Evolutionary conservation across 2,888 invertebrate genomes (phyloP).

Genomic region (Scaptomyza parva): DNA sequence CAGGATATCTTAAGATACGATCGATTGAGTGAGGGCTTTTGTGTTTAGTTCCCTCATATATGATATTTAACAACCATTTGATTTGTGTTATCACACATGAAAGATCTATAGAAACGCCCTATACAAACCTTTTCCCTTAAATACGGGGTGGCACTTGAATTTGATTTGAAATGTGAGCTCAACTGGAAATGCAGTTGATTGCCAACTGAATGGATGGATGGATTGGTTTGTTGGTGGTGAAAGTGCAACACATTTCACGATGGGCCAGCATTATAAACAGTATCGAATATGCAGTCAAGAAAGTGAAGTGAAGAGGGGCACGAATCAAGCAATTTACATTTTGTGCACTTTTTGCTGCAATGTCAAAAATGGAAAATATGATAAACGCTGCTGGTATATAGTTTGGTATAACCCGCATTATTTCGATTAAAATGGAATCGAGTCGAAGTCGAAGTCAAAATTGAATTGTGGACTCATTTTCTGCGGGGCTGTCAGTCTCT

Average conservation of each 20-base stretch:
- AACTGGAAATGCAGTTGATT: slow-evolving; percentile 40
- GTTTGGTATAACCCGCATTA: slow-evolving; percentile 56
- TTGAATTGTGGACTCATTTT: slow-evolving; percentile 6
- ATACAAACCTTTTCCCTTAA: background rate
- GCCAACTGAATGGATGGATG: slow-evolving; percentile 6
- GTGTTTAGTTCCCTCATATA: slow-evolving; percentile 2
- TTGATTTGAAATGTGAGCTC: slow-evolving; percentile 53
- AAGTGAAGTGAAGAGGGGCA: slow-evolving; percentile 14
- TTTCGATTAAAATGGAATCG: slow-evolving; percentile 2
- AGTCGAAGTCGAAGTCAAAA: background rate
- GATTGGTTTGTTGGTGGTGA: slow-evolving; percentile 52
- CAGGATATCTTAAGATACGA: background rate
- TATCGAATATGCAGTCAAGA: slow-evolving; percentile 55
- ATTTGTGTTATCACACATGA: slow-evolving; percentile 10
- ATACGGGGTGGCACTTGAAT: slow-evolving; percentile 34
- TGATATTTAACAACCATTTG: slow-evolving; percentile 4
- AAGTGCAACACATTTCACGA: slow-evolving; percentile 71
- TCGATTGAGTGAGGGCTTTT: background rate
- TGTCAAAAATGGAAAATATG: slow-evolving; percentile 35
- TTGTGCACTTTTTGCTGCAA: slow-evolving; percentile 54
- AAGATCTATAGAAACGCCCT: slow-evolving; percentile 7
- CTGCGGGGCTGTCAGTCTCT: slow-evolving; percentile 46
- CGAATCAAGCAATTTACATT: slow-evolving; percentile 76
- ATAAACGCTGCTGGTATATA: slow-evolving; percentile 52
- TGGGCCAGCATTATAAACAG: slow-evolving; percentile 64